A percentile compares a stretch with the other conserved stretches of the same genome.
Evolutionary conservation across 2,888 invertebrate genomes (phyloP).

Genomic region (Morpho helenor): DNA sequence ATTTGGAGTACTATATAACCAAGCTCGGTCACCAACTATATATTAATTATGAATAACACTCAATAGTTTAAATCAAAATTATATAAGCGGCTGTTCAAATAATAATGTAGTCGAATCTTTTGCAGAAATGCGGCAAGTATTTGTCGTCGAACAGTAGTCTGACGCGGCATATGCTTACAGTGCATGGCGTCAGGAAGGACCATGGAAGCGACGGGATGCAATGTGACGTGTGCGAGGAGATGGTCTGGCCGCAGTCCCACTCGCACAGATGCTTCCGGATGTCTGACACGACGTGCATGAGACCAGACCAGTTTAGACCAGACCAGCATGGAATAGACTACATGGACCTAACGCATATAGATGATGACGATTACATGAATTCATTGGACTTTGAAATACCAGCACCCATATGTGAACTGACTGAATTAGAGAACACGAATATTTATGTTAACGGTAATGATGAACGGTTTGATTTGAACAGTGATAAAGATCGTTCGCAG

Average conservation of each 20-base stretch:
- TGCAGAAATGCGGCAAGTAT: slow-evolving; percentile 58
- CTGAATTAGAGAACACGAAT: slow-evolving; percentile 41
- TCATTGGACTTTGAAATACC: slow-evolving; percentile 61
- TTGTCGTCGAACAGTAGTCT: slow-evolving; percentile 49
- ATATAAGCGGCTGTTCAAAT: no score
- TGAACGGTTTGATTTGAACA: neutral
- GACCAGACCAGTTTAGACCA: no score
- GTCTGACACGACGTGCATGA: slow-evolving; percentile 30
- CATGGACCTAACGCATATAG: slow-evolving; percentile 11
- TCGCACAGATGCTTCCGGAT: slow-evolving; percentile 54
- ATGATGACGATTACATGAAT: slow-evolving; percentile 48
- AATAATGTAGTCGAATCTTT: slow-evolving; percentile 16
- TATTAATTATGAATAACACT: no score
- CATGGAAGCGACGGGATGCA: slow-evolving; percentile 4
- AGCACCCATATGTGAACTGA: slow-evolving; percentile 52
- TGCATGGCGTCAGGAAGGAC: slow-evolving; percentile 36
- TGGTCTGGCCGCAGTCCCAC: slow-evolving; percentile 49
- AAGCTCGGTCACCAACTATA: no score
- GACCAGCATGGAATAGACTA: no score
- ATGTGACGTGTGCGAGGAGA: slow-evolving; percentile 57
- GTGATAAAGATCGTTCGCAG: slow-evolving; percentile 7
- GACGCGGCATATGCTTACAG: slow-evolving; percentile 47
- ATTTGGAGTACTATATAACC: no score
- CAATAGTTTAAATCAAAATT: no score
- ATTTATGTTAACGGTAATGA: slow-evolving; percentile 14